Percentiles rank a stretch among this genome's conserved stretches.
These are phyloP conservation scores for Lethocerus indicus DNA, from an alignment of 1,140 invertebrate species.

Conservation along the genomic window DNA sequence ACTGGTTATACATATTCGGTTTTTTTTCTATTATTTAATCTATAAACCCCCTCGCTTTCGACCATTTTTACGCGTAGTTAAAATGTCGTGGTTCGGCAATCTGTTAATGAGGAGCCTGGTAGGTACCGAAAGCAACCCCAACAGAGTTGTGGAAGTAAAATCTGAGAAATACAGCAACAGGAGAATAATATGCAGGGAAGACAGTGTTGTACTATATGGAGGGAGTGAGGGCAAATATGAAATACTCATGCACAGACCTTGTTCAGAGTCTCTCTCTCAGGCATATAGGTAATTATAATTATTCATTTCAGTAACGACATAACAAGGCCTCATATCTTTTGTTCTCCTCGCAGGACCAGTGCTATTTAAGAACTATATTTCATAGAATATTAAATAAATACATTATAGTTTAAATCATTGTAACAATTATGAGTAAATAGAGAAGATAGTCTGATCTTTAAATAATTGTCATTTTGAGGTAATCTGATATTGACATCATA, in stretches of 20 bases:
- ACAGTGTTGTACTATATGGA: slow-evolving; percentile 47
- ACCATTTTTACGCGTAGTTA: too few relatives aligned
- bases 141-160: slow-evolving; percentile 44
- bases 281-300: slow-evolving; percentile 42
- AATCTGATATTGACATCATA: too few relatives aligned
- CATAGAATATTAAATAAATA: background rate
- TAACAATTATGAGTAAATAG: background rate
- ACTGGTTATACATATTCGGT: too few relatives aligned
- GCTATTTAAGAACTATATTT: background rate
- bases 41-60: too few relatives aligned
- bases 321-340: background rate
- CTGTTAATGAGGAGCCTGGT: slow-evolving; percentile 15
- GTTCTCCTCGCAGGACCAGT: background rate
- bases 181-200: slow-evolving; percentile 42
- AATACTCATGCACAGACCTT: slow-evolving; percentile 53
- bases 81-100: slow-evolving; percentile 14
- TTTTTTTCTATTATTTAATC: too few relatives aligned
- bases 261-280: slow-evolving; percentile 39
- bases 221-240: slow-evolving; percentile 40
- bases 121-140: slow-evolving; percentile 23
- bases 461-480: too few relatives aligned
- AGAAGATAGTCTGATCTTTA: too few relatives aligned
- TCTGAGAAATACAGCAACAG: slow-evolving; percentile 44
- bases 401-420: background rate
- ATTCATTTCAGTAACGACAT: background rate